Base-by-base conservation (phyloP, 2,888 invertebrate genomes). In the Philhelius pedissequus region DNA sequence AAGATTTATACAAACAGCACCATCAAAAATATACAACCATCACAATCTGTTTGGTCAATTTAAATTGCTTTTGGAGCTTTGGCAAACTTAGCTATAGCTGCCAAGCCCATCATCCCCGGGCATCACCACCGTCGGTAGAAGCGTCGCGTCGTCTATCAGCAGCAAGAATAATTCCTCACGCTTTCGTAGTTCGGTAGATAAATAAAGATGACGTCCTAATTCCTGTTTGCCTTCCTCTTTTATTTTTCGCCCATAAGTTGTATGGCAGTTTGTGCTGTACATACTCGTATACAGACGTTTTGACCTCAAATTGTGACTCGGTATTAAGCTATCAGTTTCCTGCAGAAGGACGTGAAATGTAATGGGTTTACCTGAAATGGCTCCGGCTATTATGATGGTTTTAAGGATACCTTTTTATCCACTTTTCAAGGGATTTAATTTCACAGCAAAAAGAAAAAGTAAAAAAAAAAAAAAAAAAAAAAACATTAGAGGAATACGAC, bases 371-470 rank as follows among this genome's bases (percentile, higher is more conserved):
- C 83, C 74, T 84, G 79, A 71, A 84, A 84, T 84, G 70, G 79
- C 79, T 79, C 38, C 62, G 66, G 83, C 74, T 79, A 84, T 84
- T 84, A 84, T 84, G 79, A 84, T 79, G 83, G 83, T 79, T 84
- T 84, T 79, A 75, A 79, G 83, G 70, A 70, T 75, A 75, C 79
- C 79, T 68, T 84, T 84, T 84, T 84, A 79, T 84, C 83, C 83
- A 84, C 83, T 79, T 84, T 83, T 79, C 79, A 70, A 75, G 79
- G 83, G 83, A 84, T 84, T 84, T 79, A 75, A 75, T 84, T 84
- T 75, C 79, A 84, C 38, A 50, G 66, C n/a, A 40, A 56, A 30
- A 27, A 27, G n/a, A 15, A 45, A 13, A 62, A 27, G 4, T 20
- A 13, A 25, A 20, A 54, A n/a, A 54, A 11, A 52, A 20, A 35